Evolutionary conservation across 2,888 invertebrate species (phyloP).

Genomic region (Harpalus rubripes): DNA sequence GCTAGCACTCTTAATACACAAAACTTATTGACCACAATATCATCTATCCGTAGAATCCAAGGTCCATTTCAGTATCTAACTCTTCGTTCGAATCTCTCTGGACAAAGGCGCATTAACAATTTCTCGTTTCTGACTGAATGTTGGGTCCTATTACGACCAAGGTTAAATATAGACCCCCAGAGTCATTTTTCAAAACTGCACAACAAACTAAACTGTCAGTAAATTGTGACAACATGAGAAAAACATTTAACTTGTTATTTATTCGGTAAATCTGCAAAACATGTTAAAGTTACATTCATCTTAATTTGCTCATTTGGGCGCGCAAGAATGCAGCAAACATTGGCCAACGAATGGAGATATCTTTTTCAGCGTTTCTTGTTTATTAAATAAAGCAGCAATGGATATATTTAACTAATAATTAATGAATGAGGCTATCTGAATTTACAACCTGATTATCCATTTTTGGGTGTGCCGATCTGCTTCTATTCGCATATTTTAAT

Average conservation of each 20-base stretch:
- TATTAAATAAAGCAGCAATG: no score
- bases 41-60: no score
- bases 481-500: no score
- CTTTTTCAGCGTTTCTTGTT: no score
- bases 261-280: conserved; percentile 61
- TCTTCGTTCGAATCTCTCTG: neutral
- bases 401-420: no score
- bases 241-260: conserved; percentile 65
- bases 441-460: no score
- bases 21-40: no score
- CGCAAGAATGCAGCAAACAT: neutral
- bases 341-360: no score
- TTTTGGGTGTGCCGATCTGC: no score
- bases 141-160: conserved; percentile 19
- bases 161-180: conserved; percentile 29
- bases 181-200: conserved; percentile 60
- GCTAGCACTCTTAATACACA: no score
- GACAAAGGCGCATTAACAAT: conserved; percentile 10
- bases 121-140: conserved; percentile 14
- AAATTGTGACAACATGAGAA: conserved; percentile 64
- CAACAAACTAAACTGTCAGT: conserved; percentile 63
- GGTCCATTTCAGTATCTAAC: neutral
- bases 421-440: no score
- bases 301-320: conserved; percentile 50
- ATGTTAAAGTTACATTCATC: conserved; percentile 64